Base-by-base conservation (phyloP, 2,113 vertebrate genomes). In the Pollachius pollachius region DNA sequence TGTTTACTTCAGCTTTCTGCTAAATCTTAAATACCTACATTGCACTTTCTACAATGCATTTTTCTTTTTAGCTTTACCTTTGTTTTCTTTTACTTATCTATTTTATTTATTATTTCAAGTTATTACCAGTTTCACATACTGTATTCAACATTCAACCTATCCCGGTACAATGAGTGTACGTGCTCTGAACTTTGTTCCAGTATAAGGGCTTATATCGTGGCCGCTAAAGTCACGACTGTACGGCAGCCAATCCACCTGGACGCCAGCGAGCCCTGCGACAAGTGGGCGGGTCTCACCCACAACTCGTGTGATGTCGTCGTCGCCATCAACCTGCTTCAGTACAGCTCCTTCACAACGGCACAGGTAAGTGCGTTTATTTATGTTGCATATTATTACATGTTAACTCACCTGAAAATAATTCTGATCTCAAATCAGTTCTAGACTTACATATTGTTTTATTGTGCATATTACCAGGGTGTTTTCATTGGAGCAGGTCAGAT, bases 261-360 rank as follows among this genome's bases (percentile, higher is more conserved):
- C 59, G 89, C 86, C 37, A 85, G 84, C 0, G 85, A 91, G 23
- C 80, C 87, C 0, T 92, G 87, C 87, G 84, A 89, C 71, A 88
- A 91, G 70, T 93, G 91, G 92, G 83, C 87, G 16, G 89, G 88
- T 3, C 70, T 90, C 30, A 41, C 65, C 23, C 54, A 5, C 11
- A 69, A 15, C 23, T 91, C 89, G 60, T 92, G 90, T 84, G 90
- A 91, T 6, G 4, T 91, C 58, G 81, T 91, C 17, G 13, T 91
- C 19, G 83, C 87, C 62, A 87, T 92, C 52, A 92, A 92, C 21
- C 11, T 92, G 70, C 73, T 93, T 19, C 92, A 93, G 12, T 89
- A 90, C 76, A 90, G 87, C 70, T 64, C 88, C 23, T 90, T 91
- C 66, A 82, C 81, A 73, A 91, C 89, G 52, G 84, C 84, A 58